Percentiles rank a stretch among this genome's conserved stretches.
Conservation (phyloP, 2,113 vertebrate species). For the Leptosomus discolor region DNA sequence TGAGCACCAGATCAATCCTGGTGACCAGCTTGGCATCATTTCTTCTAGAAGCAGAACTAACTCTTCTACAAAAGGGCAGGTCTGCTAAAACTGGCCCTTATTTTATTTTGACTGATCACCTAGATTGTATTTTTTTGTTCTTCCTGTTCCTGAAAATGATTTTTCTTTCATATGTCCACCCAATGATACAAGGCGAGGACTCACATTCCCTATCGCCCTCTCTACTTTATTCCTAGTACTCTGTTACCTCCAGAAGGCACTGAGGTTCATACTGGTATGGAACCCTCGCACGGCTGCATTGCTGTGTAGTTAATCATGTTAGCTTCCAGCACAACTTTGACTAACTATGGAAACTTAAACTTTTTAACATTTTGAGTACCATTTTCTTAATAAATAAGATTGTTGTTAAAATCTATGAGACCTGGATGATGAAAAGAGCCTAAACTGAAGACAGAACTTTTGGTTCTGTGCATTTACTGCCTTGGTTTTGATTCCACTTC, state of each 20-base stretch:
- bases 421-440: background rate
- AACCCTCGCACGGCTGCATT: background rate
- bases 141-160: background rate
- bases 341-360: background rate
- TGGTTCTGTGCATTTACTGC: background rate
- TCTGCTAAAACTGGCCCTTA: background rate
- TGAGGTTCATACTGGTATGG: background rate
- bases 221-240: background rate
- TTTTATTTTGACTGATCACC: background rate
- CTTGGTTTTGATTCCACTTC: background rate
- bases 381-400: background rate
- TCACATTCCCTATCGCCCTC: background rate
- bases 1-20: background rate
- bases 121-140: background rate
- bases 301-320: background rate
- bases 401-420: background rate
- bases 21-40: background rate
- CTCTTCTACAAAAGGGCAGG: background rate
- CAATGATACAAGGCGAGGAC: background rate
- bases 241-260: background rate
- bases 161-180: background rate
- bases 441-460: background rate
- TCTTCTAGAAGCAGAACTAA: background rate
- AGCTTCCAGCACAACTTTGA: background rate
- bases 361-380: background rate